These are phyloP conservation scores for Pararge aegeria DNA, from an alignment of 1,140 invertebrate species.

Conservation along the genomic window DNA sequence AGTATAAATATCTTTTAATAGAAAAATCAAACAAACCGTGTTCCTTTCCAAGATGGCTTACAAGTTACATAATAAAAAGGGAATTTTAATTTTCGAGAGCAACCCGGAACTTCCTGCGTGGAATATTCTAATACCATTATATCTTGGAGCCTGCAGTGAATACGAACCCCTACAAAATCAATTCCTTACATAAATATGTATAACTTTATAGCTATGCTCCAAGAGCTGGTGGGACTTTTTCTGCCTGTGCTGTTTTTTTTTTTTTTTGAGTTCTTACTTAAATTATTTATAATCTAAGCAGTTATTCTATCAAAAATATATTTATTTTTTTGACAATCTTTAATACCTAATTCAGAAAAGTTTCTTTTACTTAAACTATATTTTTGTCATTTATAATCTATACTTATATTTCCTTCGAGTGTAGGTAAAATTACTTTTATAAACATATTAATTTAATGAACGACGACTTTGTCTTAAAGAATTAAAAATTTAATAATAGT, in stretches of 20 bases:
- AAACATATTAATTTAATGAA: too few relatives aligned
- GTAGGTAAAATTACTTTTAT: too few relatives aligned
- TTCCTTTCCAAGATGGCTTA: neutral
- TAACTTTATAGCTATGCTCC: conserved; percentile 11
- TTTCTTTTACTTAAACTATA: too few relatives aligned
- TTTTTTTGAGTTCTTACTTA: too few relatives aligned
- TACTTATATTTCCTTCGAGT: too few relatives aligned
- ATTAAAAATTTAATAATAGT: too few relatives aligned
- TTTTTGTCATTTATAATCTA: too few relatives aligned
- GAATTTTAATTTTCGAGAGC: conserved; percentile 28
- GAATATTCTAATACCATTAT: conserved; percentile 33
- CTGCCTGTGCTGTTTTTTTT: neutral
- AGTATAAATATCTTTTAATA: neutral
- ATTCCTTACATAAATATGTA: conserved; percentile 36
- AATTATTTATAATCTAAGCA: too few relatives aligned
- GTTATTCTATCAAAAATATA: too few relatives aligned
- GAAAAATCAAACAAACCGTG: neutral
- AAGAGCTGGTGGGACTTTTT: neutral
- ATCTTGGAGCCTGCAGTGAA: conserved; percentile 38
- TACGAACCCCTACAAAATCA: conserved; percentile 50
- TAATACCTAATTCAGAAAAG: too few relatives aligned
- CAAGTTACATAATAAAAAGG: neutral
- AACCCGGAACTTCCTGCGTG: conserved; percentile 30
- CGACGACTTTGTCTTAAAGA: too few relatives aligned
- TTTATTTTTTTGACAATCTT: too few relatives aligned